These are phyloP conservation scores for Caenorhabditis uteleia DNA, from an alignment of 2,888 invertebrate genomes.

Conservation along the genomic window DNA sequence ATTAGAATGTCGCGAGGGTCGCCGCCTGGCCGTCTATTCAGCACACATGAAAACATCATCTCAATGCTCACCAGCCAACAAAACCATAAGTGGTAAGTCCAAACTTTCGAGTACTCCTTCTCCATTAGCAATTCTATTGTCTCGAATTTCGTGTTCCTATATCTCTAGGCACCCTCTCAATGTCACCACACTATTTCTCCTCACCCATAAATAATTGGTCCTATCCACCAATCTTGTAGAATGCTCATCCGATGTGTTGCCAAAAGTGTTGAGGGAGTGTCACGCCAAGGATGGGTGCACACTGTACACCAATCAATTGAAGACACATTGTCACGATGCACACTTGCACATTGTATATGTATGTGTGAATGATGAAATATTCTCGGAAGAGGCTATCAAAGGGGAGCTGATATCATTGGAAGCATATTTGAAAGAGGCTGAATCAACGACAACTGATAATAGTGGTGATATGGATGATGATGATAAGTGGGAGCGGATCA, in stretches of 20 bases:
- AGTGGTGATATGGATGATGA: slow-evolving; percentile 17
- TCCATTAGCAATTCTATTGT: too few relatives aligned
- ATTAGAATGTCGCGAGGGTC: slow-evolving; percentile 82
- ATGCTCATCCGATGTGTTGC: slow-evolving; percentile 63
- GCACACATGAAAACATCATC: slow-evolving; percentile 72
- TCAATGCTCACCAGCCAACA: slow-evolving; percentile 13
- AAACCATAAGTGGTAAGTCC: slow-evolving; percentile 17
- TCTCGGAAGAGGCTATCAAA: slow-evolving; percentile 65
- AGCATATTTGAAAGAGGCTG: slow-evolving; percentile 28
- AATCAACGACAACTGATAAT: slow-evolving; percentile 9
- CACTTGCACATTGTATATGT: slow-evolving; percentile 35
- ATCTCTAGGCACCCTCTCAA: not conserved
- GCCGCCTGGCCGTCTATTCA: slow-evolving; percentile 88
- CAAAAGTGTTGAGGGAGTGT: slow-evolving; percentile 67
- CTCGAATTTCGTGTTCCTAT: too few relatives aligned
- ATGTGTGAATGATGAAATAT: slow-evolving; percentile 65
- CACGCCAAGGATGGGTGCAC: slow-evolving; percentile 71
- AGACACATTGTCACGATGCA: slow-evolving; percentile 24
- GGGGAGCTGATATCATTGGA: slow-evolving; percentile 55
- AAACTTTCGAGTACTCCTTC: too few relatives aligned
- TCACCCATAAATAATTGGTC: too few relatives aligned
- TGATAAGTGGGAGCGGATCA: slow-evolving; percentile 18
- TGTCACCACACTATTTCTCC: too few relatives aligned
- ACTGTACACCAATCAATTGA: slow-evolving; percentile 58
- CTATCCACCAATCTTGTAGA: too few relatives aligned